These are phyloP conservation scores for Agrochola lychnidis DNA, from an alignment of 2,888 invertebrate species.

Conservation along the genomic window DNA sequence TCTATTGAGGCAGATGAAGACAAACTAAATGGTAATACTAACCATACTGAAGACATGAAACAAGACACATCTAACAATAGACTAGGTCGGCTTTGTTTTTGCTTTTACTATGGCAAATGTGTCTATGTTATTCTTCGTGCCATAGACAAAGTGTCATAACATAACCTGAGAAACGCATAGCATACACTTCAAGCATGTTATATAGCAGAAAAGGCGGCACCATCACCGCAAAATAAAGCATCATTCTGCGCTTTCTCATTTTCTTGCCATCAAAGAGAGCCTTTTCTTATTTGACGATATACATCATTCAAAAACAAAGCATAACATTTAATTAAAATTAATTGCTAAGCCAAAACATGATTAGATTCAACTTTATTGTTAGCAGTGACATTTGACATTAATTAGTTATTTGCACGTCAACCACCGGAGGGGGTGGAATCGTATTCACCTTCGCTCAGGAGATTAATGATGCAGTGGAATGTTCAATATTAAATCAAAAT, in stretches of 20 bases:
- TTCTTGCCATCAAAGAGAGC: neutral
- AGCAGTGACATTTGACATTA: conserved; percentile 75
- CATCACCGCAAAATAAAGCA: neutral
- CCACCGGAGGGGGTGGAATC: conserved; percentile 60
- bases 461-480: conserved; percentile 77
- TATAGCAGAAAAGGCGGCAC: neutral
- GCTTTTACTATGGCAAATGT: neutral
- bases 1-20: conserved; percentile 9
- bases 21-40: neutral
- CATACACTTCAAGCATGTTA: neutral
- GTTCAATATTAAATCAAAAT: conserved; percentile 72
- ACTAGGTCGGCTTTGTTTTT: neutral
- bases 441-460: conserved; percentile 67
- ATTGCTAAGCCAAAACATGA: conserved; percentile 57
- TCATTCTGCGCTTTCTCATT: neutral
- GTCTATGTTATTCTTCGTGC: neutral
- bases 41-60: neutral
- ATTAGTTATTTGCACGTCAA: conserved; percentile 75
- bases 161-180: neutral
- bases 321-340: conserved; percentile 53
- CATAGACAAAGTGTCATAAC: conserved; percentile 19
- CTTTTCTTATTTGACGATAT: neutral
- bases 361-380: conserved; percentile 69
- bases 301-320: conserved; percentile 20
- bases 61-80: neutral